Evolutionary conservation across 1,140 invertebrate genomes (phyloP), one percentile per base, ranked within the genome.

Genomic region (Neelides sp.): DNA sequence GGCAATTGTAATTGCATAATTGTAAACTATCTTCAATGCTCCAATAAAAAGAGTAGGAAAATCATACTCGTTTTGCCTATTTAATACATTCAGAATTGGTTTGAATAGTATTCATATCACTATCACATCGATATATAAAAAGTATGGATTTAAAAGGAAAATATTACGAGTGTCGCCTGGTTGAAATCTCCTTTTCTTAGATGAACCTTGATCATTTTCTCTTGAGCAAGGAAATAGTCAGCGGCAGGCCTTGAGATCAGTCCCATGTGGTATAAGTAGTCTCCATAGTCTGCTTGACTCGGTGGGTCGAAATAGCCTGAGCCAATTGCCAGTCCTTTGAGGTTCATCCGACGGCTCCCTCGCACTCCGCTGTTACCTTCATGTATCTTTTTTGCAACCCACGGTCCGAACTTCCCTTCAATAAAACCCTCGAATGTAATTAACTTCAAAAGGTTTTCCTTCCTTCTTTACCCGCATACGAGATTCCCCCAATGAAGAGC

Each of bases 381-480:
- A 63, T 87, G 78, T 42, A 90, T 87, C 17, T 79, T 78, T 62
- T 84, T 76, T 1, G 76, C 77, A 12, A 85, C 63, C 0, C 82
- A 77, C 10, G 85, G 83, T 0, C 85, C 78, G 70, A 87, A 88
- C 55, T 75, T 76, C 10, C 71, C 63, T 64, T 19, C 1, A 58
- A 39, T 23, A 8, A 36, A 37, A 24, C 37, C 49, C 41, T 45
- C 41, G 12, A 10, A 17, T 39, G 20, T 22, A 27, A 4, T 15
- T 28, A 48, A 8, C 30, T 17, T 35, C 23, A 37, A 24, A 15
- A 32, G 7, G 7, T 32, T 10, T 40, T 5, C 17, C 24, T 4
- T 34, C 15, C 4, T 27, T 22, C 3, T 3, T 41, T 57, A 63
- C 62, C 62, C n/a, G 63, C 59, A 44, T 64, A 64, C 17, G 64